These are phyloP conservation scores for Syncerus caffer DNA, from an alignment of 2,797 vertebrate species.

Conservation along the genomic window DNA sequence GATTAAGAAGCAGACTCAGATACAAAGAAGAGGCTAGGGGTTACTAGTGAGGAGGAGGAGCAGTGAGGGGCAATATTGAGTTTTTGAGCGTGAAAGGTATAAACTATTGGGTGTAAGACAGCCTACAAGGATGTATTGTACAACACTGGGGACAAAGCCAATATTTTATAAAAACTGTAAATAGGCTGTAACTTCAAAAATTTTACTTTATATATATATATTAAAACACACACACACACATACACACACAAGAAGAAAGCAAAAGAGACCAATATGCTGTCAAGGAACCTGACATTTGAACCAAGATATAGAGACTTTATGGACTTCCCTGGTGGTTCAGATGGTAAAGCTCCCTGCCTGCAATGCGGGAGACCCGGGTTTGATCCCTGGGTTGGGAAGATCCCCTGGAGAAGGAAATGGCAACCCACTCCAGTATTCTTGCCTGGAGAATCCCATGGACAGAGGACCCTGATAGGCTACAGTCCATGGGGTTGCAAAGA, in stretches of 20 bases:
- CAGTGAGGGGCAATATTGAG: neutral
- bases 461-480: no score
- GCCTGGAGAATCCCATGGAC: no score
- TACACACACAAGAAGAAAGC: neutral
- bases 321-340: no score
- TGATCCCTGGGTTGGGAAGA: no score
- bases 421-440: no score
- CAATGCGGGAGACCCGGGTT: no score
- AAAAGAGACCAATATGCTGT: neutral
- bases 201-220: no score
- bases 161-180: neutral
- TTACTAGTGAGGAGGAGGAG: neutral
- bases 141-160: neutral
- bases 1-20: neutral
- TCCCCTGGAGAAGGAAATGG: no score
- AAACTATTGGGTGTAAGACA: neutral
- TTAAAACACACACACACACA: rapidly evolving
- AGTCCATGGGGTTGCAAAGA: no score
- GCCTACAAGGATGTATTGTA: neutral
- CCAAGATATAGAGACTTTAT: neutral
- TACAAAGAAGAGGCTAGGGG: neutral
- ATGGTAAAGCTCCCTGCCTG: no score
- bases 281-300: neutral
- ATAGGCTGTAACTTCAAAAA: neutral
- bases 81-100: neutral